Percentiles rank a stretch among this genome's conserved stretches.
phyloP scores from a whole-genome alignment of 2,888 invertebrate species.

The Lycaena phlaeas region DNA sequence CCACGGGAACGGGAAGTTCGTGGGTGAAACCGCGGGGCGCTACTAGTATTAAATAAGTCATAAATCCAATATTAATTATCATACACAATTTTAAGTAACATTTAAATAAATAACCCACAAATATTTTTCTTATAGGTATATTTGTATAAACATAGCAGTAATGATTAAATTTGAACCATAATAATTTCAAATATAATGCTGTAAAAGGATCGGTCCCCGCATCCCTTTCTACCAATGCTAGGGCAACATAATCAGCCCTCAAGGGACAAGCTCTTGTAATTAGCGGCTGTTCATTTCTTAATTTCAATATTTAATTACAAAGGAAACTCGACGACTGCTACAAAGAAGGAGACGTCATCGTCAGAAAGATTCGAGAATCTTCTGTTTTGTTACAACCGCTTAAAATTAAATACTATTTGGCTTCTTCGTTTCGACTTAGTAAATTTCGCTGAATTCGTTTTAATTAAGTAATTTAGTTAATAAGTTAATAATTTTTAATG shows the following conservation, averaged over 20 bases:
- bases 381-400: conserved; percentile 59
- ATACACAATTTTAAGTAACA: no score
- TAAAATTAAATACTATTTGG: conserved; percentile 42
- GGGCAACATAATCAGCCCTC: conserved; percentile 66
- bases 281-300: conserved; percentile 75
- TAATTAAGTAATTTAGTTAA: no score
- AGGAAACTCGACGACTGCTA: conserved; percentile 70
- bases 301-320: conserved; percentile 76
- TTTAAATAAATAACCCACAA: no score
- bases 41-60: no score
- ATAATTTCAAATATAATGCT: conserved; percentile 48
- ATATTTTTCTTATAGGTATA: no score
- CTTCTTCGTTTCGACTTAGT: conserved; percentile 36
- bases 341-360: conserved; percentile 65
- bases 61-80: no score
- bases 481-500: no score
- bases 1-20: no score
- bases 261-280: conserved; percentile 72
- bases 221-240: conserved; percentile 61
- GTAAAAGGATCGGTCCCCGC: conserved; percentile 48
- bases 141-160: background rate
- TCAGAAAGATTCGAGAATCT: conserved; percentile 61
- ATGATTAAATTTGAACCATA: conserved; percentile 2
- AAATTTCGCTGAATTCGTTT: no score
- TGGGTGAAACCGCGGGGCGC: no score